These are phyloP conservation scores for Volucella inanis DNA, from an alignment of 2,888 invertebrate species.

Conservation along the genomic window DNA sequence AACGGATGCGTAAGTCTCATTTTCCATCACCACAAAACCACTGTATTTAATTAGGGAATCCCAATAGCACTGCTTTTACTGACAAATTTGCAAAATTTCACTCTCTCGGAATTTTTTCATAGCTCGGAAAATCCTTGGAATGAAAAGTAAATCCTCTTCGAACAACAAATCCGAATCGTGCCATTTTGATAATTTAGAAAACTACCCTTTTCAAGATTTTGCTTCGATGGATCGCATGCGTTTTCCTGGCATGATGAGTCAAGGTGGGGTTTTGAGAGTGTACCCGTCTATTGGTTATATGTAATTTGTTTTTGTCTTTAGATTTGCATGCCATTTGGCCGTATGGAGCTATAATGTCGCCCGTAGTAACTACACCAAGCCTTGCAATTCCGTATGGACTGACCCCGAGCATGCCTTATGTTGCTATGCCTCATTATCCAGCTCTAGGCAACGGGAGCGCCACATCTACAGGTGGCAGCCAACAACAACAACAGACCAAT, in stretches of 20 bases:
- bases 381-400: slow-evolving; percentile 77
- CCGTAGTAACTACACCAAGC: slow-evolving; percentile 77
- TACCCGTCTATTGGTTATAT: neutral
- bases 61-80: slow-evolving; percentile 39
- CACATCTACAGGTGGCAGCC: slow-evolving; percentile 17
- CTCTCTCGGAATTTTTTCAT: slow-evolving; percentile 41
- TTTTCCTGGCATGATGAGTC: slow-evolving; percentile 77
- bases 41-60: slow-evolving; percentile 37
- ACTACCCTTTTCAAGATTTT: slow-evolving; percentile 14
- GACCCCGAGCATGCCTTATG: slow-evolving; percentile 75
- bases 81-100: slow-evolving; percentile 15
- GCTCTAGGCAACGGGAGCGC: slow-evolving; percentile 60
- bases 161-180: slow-evolving; percentile 25
- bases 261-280: slow-evolving; percentile 73
- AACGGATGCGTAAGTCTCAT: slow-evolving; percentile 51
- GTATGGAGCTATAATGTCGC: slow-evolving; percentile 78
- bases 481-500: slow-evolving; percentile 48
- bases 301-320: slow-evolving; percentile 36
- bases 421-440: slow-evolving; percentile 77
- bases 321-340: slow-evolving; percentile 79
- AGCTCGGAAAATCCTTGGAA: slow-evolving; percentile 79
- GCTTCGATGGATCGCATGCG: slow-evolving; percentile 77
- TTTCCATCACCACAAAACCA: slow-evolving; percentile 19
- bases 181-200: slow-evolving; percentile 48
- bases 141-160: slow-evolving; percentile 70